Percentiles rank a stretch among this genome's conserved stretches.
These are phyloP conservation scores for Acanthosepion pharaonis DNA, from an alignment of 2,888 invertebrate species.

Conservation along the genomic window DNA sequence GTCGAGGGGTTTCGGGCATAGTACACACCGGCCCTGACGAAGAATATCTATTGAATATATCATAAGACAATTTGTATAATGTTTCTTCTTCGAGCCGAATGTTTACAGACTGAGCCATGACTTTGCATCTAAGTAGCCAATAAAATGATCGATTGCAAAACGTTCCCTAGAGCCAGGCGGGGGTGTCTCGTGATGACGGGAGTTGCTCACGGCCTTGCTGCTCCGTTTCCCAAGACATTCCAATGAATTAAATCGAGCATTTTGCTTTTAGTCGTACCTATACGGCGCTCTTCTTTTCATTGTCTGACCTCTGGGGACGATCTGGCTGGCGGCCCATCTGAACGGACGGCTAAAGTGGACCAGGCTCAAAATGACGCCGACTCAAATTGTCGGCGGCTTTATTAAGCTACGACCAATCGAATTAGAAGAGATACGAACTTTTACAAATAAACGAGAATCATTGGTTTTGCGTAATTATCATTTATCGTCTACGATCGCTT, in stretches of 20 bases:
- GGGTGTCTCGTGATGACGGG: background rate
- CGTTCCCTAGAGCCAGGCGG: background rate
- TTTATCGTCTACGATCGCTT: background rate
- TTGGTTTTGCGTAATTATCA: slow-evolving; percentile 33
- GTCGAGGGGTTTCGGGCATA: too few species aligned
- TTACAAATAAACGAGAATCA: background rate
- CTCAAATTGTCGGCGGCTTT: background rate
- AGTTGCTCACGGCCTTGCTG: background rate
- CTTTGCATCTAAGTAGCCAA: background rate
- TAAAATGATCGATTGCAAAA: background rate
- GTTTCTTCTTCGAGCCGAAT: background rate
- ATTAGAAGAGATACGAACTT: background rate
- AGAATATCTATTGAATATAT: too few species aligned
- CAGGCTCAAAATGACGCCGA: background rate
- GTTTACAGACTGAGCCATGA: background rate
- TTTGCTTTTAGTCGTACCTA: background rate
- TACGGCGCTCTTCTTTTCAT: background rate
- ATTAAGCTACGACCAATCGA: background rate
- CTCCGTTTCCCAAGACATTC: slow-evolving; percentile 4
- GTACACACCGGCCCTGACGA: too few species aligned
- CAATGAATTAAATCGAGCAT: background rate
- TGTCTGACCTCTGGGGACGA: slow-evolving; percentile 16
- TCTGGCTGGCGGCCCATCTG: background rate
- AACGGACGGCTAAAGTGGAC: background rate
- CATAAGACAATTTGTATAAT: background rate